Evolutionary conservation across 2,113 vertebrate genomes (phyloP), one percentile per base, ranked within the genome.

Genomic region (Dissostichus mawsoni): DNA sequence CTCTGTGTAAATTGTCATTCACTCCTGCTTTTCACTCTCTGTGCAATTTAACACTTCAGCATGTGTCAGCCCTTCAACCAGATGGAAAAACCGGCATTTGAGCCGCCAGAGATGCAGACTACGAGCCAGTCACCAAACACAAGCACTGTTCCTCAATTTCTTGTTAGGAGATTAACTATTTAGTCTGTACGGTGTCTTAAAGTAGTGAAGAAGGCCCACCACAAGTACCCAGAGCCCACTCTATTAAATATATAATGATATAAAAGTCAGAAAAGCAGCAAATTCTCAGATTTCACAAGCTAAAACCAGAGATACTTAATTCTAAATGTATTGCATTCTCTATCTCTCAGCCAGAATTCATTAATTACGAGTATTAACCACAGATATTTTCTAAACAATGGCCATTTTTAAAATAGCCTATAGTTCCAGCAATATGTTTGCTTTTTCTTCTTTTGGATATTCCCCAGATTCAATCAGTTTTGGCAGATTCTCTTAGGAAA

Each of bases 21-120:
- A 47, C 18, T 51, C 16, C 11, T 8, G 14, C 11, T 47, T 56
- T 13, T 65, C 23, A 8, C 48, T 33, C 48, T 33, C 1, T 29
- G 61, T 58, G 53, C 56, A 71, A 16, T 12, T 17, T 61, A 16
- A 69, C 75, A 73, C 80, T 73, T 29, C 3, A 25, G 69, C 74
- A 73, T 77, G 62, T 82, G 74, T 66, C 68, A 11, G 53, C 59
- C 48, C 4, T 3, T 67, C 61, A 53, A 3, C 20, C 80, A 82
- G 80, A 68, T 55, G 74, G 73, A 61, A 25, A 3, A 50, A 53
- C 72, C 62, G 65, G 33, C 50, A 3, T 50, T 10, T 9, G 8
- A 74, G 48, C 71, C 53, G 48, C 58, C 50, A 58, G 61, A 12
- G 25, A 63, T 50, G 62, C 36, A 55, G 58, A 63, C 48, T 3